Percentiles rank a stretch among this genome's conserved stretches.
phyloP scores from a whole-genome alignment of 2,888 invertebrate genomes.

The Syritta pipiens region DNA sequence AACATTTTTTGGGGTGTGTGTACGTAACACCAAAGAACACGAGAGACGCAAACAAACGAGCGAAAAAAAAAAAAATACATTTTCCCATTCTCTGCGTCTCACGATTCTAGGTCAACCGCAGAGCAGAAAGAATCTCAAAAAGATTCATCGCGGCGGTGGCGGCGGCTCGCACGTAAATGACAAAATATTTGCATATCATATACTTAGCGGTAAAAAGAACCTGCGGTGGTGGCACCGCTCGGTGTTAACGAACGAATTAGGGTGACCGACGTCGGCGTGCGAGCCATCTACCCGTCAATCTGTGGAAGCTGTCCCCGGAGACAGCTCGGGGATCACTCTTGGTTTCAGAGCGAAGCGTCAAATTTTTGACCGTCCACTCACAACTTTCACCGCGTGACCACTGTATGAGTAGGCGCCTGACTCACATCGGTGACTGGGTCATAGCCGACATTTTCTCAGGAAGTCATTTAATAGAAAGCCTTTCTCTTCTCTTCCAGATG shows the following conservation, averaged over 20 bases:
- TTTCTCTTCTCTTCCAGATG: conserved; percentile 73
- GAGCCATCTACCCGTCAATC: not conserved
- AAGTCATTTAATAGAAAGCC: conserved; percentile 26
- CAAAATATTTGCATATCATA: conserved; percentile 59
- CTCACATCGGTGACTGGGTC: conserved; percentile 59
- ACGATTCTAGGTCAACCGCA: conserved; percentile 60
- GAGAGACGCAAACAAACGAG: too few species aligned
- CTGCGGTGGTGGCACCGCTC: not conserved
- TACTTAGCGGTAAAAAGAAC: conserved; percentile 46
- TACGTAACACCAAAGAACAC: too few species aligned
- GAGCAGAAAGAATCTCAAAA: conserved; percentile 31
- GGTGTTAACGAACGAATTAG: conserved; percentile 27
- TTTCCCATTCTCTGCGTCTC: conserved; percentile 46
- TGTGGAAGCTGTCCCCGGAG: not conserved
- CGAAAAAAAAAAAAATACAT: conserved; percentile 1
- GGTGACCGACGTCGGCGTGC: not conserved
- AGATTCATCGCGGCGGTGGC: too few species aligned
- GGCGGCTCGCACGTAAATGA: conserved; percentile 19
- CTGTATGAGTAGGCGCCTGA: conserved; percentile 51
- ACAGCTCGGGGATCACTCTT: too few species aligned
- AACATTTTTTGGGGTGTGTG: conserved; percentile 57
- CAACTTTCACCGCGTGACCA: conserved; percentile 64
- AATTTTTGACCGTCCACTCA: too few species aligned
- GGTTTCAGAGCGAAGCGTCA: too few species aligned
- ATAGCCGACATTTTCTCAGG: conserved; percentile 19